Percentiles rank a stretch among this genome's conserved stretches.
These are phyloP conservation scores for Erinaceus europaeus DNA, from an alignment of 2,113 vertebrate species.

Conservation along the genomic window DNA sequence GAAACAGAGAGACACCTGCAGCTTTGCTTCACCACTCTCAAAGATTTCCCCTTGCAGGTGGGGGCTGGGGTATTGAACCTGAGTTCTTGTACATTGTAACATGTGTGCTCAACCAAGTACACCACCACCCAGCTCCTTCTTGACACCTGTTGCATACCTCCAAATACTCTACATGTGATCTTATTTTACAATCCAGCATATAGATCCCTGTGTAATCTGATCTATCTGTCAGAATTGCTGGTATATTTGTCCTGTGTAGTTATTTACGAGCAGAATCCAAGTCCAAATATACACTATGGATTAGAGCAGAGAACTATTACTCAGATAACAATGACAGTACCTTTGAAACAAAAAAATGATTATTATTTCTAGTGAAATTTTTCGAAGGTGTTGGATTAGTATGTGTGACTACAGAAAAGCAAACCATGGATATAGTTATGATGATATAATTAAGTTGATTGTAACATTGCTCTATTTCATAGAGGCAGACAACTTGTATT, in stretches of 20 bases:
- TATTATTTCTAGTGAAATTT: neutral
- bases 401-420: neutral
- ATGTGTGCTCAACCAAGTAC: too few relatives aligned
- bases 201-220: rapidly evolving
- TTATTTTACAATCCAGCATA: neutral
- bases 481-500: neutral
- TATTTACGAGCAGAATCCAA: rapidly evolving
- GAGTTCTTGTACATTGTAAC: too few relatives aligned
- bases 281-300: neutral
- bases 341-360: neutral
- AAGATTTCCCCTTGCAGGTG: too few relatives aligned
- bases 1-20: too few relatives aligned
- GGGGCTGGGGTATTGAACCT: too few relatives aligned
- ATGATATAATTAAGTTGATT: too few relatives aligned
- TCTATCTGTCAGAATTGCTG: neutral
- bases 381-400: neutral
- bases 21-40: too few relatives aligned
- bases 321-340: neutral
- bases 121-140: too few relatives aligned
- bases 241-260: rapidly evolving
- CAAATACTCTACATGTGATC: too few relatives aligned
- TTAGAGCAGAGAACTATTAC: neutral
- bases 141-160: neutral
- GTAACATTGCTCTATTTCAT: neutral
- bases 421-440: too few relatives aligned